Evolutionary conservation across 2,888 invertebrate genomes (phyloP).

Genomic region (Yponomeuta malinellus): DNA sequence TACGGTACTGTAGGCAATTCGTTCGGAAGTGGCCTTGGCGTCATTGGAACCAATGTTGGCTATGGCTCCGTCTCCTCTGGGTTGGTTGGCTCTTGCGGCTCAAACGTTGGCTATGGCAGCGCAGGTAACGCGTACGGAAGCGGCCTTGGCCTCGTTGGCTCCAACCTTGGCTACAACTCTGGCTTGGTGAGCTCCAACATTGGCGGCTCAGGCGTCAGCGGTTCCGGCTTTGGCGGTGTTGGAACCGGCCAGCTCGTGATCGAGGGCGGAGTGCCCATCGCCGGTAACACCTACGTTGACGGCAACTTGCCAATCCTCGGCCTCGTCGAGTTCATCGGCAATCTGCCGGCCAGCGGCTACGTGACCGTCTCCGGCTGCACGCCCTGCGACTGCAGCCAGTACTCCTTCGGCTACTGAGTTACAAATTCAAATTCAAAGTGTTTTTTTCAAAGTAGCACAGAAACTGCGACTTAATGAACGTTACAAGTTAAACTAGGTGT

Average conservation of each 20-base stretch:
- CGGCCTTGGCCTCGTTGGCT: too few relatives aligned
- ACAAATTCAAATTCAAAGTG: too few relatives aligned
- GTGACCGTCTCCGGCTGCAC: not conserved
- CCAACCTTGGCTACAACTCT: too few relatives aligned
- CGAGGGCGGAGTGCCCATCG: not conserved
- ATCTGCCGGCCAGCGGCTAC: not conserved
- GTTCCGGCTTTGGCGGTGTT: not conserved
- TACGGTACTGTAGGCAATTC: not conserved
- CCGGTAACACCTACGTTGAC: not conserved
- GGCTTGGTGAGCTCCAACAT: not conserved
- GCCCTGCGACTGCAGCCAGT: not conserved
- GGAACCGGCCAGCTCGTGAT: not conserved
- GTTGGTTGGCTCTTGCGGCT: not conserved
- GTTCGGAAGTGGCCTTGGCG: not conserved
- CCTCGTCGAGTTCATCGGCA: not conserved
- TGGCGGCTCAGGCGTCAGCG: not conserved
- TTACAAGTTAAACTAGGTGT: too few relatives aligned
- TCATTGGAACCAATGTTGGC: not conserved
- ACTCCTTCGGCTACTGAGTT: not conserved
- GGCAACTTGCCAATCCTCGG: not conserved
- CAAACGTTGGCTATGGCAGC: not conserved
- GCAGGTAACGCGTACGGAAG: too few relatives aligned
- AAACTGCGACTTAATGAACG: too few relatives aligned
- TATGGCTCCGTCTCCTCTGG: not conserved
- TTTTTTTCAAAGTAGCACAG: too few relatives aligned